Conservation (phyloP, 2,797 vertebrate genomes). For the Sebastes dallii region DNA sequence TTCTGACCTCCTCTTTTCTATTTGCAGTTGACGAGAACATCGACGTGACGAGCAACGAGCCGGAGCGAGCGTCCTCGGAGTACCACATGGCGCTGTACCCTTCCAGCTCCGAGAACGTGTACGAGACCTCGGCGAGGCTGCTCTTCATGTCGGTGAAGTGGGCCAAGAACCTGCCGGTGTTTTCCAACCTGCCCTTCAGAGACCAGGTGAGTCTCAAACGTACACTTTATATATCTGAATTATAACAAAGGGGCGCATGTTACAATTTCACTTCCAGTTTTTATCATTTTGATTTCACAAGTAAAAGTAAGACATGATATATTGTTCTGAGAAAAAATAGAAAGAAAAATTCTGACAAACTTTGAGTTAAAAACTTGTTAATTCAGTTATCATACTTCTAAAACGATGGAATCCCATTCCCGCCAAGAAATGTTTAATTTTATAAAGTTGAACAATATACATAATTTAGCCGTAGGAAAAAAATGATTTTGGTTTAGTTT, state of each 20-base stretch:
- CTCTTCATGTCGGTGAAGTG: slow-evolving; percentile 99
- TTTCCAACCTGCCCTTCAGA: slow-evolving; percentile 96
- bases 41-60: slow-evolving; percentile 93
- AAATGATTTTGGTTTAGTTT: not conserved
- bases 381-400: not conserved
- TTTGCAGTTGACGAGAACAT: slow-evolving; percentile 91
- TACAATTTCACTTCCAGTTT: not conserved
- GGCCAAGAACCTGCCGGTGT: slow-evolving; percentile 97
- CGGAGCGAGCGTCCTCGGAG: slow-evolving; percentile 82
- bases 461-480: not conserved
- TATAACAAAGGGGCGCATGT: not conserved
- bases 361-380: not conserved
- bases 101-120: slow-evolving; percentile 87
- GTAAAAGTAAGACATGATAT: not conserved
- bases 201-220: slow-evolving; percentile 88
- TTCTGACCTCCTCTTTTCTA: not conserved
- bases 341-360: not conserved
- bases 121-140: slow-evolving; percentile 93
- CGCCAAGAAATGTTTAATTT: not conserved
- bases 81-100: slow-evolving; percentile 87
- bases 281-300: not conserved
- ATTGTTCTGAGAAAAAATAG: not conserved
- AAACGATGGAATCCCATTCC: not conserved
- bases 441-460: too few relatives aligned
- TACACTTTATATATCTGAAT: not conserved